Conservation (phyloP, 1,140 invertebrate genomes). For the Orussus abietinus region DNA sequence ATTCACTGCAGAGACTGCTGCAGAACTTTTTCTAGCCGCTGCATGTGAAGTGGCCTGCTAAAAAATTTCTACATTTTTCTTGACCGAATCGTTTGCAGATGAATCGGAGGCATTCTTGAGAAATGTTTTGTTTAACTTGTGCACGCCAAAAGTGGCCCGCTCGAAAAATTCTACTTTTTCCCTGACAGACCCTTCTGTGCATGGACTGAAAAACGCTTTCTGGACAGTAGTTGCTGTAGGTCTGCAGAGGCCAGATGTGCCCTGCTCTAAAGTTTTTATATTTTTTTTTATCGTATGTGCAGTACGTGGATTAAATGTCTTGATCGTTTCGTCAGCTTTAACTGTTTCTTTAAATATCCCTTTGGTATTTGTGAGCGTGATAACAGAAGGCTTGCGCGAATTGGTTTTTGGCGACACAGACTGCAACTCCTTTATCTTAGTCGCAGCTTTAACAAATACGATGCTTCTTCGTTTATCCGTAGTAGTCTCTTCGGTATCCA, state of each 20-base stretch:
- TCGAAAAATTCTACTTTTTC: constrained; percentile 62
- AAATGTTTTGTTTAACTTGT: too few species aligned
- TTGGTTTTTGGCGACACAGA: constrained; percentile 20
- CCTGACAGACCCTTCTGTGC: constrained; percentile 58
- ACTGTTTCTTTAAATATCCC: constrained; percentile 1
- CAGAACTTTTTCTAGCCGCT: constrained; percentile 11
- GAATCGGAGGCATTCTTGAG: too few species aligned
- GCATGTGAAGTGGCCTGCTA: constrained; percentile 50
- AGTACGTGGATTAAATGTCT: too few species aligned
- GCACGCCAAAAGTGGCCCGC: too few species aligned
- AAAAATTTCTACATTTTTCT: too few species aligned
- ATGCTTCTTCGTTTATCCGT: constrained; percentile 20
- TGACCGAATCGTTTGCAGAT: too few species aligned
- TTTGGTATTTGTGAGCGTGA: constrained; percentile 22
- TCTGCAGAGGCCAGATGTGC: neutral
- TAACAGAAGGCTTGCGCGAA: constrained; percentile 19
- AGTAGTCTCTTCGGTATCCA: neutral
- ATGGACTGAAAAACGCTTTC: constrained; percentile 53
- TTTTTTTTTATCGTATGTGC: too few species aligned
- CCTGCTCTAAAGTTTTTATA: too few species aligned
- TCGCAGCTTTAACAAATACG: constrained; percentile 32
- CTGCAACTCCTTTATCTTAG: constrained; percentile 37
- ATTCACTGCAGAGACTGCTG: constrained; percentile 7
- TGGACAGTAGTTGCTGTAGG: neutral
- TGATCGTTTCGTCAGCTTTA: too few species aligned